Percentiles rank a stretch among this genome's conserved stretches.
Evolutionary conservation across 2,113 vertebrate species (phyloP).

Genomic region (Enhydra lutris): DNA sequence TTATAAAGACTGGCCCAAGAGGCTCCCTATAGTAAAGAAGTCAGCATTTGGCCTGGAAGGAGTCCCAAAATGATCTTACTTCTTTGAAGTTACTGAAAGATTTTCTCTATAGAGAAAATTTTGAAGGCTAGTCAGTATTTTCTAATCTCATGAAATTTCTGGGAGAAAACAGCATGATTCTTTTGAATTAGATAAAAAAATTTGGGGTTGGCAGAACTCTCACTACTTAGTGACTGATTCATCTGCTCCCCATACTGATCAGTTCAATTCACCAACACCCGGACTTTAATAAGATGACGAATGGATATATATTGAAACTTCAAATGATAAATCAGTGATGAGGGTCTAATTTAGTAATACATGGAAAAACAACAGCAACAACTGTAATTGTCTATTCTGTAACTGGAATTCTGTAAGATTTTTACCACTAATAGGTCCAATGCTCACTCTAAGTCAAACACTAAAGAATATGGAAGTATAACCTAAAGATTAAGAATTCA

Average conservation of each 20-base stretch:
- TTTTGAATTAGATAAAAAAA: conserved; percentile 26
- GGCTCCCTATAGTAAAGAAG: not conserved
- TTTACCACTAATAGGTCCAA: not conserved
- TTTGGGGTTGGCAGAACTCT: not conserved
- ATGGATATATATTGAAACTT: not conserved
- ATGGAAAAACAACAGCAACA: not conserved
- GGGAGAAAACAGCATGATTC: not conserved
- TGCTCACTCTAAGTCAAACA: not conserved
- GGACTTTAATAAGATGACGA: not conserved
- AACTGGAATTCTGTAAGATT: not conserved
- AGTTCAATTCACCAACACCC: not conserved
- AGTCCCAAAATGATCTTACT: not conserved
- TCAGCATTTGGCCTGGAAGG: not conserved
- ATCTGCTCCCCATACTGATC: not conserved
- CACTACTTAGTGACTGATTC: not conserved
- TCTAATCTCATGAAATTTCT: conserved; percentile 21
- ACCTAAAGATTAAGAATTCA: conserved; percentile 9
- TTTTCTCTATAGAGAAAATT: not conserved
- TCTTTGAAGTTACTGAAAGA: not conserved
- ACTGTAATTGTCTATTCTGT: not conserved
- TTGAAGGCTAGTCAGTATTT: not conserved
- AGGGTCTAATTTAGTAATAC: not conserved
- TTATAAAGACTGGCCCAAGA: not conserved
- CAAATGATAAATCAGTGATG: not conserved
- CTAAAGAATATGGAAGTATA: not conserved